phyloP scores from a whole-genome alignment of 2,797 vertebrate genomes.

The Acanthiza pusilla region DNA sequence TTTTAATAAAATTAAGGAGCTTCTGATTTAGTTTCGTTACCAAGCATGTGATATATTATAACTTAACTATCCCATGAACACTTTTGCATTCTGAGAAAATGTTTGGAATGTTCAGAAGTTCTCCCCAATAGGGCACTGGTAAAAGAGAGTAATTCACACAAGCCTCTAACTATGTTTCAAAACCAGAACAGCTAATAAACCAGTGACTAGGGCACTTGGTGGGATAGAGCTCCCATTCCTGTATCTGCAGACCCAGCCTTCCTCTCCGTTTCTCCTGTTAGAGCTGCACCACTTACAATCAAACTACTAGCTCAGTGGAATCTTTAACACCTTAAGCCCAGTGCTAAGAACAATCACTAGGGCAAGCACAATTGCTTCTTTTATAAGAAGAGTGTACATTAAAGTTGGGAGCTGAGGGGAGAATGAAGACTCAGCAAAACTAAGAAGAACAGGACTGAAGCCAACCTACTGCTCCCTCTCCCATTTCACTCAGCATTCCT shows the following conservation, averaged over 20 bases:
- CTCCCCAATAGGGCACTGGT: not conserved
- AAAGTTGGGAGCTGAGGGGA: not conserved
- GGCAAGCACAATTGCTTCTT: not conserved
- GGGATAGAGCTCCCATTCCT: not conserved
- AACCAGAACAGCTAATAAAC: not conserved
- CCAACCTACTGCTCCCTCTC: not conserved
- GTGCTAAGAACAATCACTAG: fast-evolving
- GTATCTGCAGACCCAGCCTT: not conserved
- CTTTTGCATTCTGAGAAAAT: not conserved
- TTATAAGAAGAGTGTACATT: not conserved
- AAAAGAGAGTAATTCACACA: not conserved
- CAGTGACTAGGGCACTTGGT: not conserved
- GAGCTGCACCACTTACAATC: not conserved
- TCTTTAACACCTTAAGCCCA: not conserved
- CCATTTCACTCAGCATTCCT: not conserved
- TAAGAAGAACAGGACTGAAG: not conserved
- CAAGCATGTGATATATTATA: not conserved
- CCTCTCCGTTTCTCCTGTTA: not conserved
- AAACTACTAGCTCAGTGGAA: not conserved
- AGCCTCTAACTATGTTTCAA: not conserved
- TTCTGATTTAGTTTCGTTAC: not conserved
- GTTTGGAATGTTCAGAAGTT: not conserved
- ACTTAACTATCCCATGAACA: not conserved
- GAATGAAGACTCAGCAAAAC: not conserved
- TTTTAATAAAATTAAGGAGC: not conserved